Percentiles rank a stretch among this genome's conserved stretches.
Conservation (phyloP, 2,113 vertebrate species). For the Pomatorhinus ruficollis region DNA sequence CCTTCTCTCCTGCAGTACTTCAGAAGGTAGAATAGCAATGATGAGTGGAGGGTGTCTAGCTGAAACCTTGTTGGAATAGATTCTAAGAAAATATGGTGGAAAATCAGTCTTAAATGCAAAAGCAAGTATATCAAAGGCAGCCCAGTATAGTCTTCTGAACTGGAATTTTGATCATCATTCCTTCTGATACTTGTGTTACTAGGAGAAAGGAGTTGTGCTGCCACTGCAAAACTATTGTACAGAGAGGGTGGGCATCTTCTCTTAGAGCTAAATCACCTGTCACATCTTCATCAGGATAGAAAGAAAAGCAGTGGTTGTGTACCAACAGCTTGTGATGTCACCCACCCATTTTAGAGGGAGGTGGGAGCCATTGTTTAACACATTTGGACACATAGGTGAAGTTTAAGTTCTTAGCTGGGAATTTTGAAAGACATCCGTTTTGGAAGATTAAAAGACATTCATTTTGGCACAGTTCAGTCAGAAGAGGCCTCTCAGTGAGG, state of each 20-base stretch:
- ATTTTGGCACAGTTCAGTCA: not conserved
- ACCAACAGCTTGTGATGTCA: not conserved
- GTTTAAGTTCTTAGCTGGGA: not conserved
- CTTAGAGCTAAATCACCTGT: accelerated
- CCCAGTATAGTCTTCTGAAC: not conserved
- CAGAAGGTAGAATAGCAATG: not conserved
- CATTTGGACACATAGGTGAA: accelerated
- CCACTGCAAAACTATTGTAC: not conserved
- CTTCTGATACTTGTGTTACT: not conserved
- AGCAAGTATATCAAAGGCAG: not conserved
- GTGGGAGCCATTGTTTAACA: not conserved
- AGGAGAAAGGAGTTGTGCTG: not conserved
- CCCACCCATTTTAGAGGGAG: not conserved
- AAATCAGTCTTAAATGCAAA: not conserved
- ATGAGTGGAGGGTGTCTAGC: not conserved
- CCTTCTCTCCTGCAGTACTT: conserved; percentile 6
- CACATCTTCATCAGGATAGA: not conserved
- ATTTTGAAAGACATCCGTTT: not conserved
- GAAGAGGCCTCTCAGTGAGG: not conserved
- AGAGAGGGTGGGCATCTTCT: not conserved
- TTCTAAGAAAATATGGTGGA: not conserved
- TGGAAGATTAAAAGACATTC: accelerated
- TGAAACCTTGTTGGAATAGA: not conserved
- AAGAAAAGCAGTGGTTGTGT: not conserved
- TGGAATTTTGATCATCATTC: not conserved